Percentiles rank a stretch among this genome's conserved stretches.
phyloP scores from a whole-genome alignment of 2,888 invertebrate genomes.

The Limnephilus rhombicus region DNA sequence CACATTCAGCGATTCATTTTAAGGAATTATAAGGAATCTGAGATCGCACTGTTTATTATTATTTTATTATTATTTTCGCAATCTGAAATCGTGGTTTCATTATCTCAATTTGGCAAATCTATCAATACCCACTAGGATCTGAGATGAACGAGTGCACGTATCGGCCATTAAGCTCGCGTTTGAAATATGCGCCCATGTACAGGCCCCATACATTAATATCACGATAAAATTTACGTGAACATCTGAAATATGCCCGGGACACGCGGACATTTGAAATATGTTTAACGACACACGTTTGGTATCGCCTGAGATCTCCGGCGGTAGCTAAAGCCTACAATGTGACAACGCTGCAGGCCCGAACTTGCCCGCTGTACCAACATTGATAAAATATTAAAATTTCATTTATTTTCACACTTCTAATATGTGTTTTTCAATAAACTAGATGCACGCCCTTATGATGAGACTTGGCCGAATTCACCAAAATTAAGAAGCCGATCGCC shows the following conservation, averaged over 20 bases:
- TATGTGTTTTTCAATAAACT: too few species aligned
- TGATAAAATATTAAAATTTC: too few species aligned
- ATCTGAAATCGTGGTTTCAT: not conserved
- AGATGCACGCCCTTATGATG: too few species aligned
- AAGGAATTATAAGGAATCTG: not conserved
- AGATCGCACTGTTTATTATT: not conserved
- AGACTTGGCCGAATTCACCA: too few species aligned
- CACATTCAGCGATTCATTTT: too few species aligned
- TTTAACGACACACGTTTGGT: slow-evolving; percentile 27
- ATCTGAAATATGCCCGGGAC: slow-evolving; percentile 27
- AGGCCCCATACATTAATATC: not conserved
- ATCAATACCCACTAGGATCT: not conserved
- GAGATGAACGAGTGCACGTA: not conserved
- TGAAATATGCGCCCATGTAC: slow-evolving; percentile 25
- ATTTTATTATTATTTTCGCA: not conserved
- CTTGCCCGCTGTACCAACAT: not conserved
- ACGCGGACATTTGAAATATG: slow-evolving; percentile 36
- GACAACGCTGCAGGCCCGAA: slow-evolving; percentile 27
- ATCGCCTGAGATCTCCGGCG: slow-evolving; percentile 40
- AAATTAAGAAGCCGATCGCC: too few species aligned
- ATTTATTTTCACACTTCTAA: too few species aligned
- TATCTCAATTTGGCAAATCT: not conserved
- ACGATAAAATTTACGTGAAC: slow-evolving; percentile 29
- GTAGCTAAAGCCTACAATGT: slow-evolving; percentile 47
- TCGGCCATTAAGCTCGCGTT: not conserved